Conservation (phyloP, 2,888 invertebrate species). For the Cactoblastis cactorum region DNA sequence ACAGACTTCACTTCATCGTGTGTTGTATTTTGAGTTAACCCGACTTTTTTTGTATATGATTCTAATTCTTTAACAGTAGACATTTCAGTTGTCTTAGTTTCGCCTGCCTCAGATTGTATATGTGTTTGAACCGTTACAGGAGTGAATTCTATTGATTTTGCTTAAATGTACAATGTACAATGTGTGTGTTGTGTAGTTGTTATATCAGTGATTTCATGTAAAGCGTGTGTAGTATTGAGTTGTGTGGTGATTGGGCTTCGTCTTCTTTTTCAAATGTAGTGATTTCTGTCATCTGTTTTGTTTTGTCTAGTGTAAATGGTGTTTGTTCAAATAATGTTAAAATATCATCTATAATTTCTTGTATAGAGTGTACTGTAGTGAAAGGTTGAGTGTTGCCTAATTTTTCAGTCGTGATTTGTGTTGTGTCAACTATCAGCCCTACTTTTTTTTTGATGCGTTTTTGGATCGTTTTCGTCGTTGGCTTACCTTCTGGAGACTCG, state of each 20-base stretch:
- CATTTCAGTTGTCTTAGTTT: constrained; percentile 32
- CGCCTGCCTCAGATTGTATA: constrained; percentile 27
- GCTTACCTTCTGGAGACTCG: constrained; percentile 24
- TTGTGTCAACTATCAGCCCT: constrained; percentile 33
- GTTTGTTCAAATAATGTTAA: not conserved
- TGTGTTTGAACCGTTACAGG: constrained; percentile 51
- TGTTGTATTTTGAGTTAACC: not conserved
- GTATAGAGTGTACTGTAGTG: constrained; percentile 47
- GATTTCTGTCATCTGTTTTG: constrained; percentile 29
- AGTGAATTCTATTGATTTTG: constrained; percentile 25
- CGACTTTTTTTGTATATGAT: constrained; percentile 24
- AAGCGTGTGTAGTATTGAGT: constrained; percentile 29
- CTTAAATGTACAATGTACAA: no score
- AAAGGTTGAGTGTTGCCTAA: constrained; percentile 62
- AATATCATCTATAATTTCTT: constrained; percentile 17
- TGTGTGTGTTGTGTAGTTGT: constrained; percentile 21
- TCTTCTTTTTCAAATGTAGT: constrained; percentile 28
- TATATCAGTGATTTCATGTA: constrained; percentile 21
- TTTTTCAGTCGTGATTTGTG: constrained; percentile 48
- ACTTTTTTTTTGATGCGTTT: constrained; percentile 55
- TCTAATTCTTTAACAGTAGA: constrained; percentile 43
- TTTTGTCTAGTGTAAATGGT: not conserved
- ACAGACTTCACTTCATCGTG: constrained; percentile 20
- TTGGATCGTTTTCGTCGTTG: constrained; percentile 22
- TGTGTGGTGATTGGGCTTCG: constrained; percentile 34